Percentiles rank a stretch among this genome's conserved stretches.
Conservation (phyloP, 2,888 invertebrate genomes). For the Gordius sp. region DNA sequence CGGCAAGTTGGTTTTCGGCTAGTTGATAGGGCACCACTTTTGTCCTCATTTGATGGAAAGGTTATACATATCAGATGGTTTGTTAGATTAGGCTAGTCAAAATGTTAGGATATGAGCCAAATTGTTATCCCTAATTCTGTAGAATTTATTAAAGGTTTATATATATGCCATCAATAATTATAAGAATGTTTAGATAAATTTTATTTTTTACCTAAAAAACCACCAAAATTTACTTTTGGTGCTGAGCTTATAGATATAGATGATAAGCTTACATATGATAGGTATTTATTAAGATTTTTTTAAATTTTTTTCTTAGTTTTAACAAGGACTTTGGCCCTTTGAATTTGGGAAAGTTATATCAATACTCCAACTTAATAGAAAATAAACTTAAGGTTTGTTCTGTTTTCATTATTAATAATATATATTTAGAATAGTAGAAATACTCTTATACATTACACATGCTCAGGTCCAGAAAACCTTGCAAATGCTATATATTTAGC, state of each 20-base stretch:
- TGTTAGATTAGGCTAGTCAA: too few relatives aligned
- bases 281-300: conserved; percentile 2
- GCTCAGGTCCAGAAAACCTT: not conserved
- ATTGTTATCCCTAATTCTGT: too few relatives aligned
- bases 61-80: too few relatives aligned
- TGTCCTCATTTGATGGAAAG: too few relatives aligned
- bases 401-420: not conserved
- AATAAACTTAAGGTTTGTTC: not conserved
- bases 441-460: conserved; percentile 8
- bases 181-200: not conserved
- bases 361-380: not conserved
- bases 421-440: not conserved
- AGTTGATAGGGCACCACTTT: too few relatives aligned
- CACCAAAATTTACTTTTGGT: not conserved
- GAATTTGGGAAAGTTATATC: not conserved
- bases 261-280: not conserved
- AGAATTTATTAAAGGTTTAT: too few relatives aligned
- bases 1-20: too few relatives aligned
- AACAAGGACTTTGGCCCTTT: conserved; percentile 8
- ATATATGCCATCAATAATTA: too few relatives aligned
- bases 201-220: conserved; percentile 10
- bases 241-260: not conserved
- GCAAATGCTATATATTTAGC: conserved; percentile 1
- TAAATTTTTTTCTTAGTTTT: conserved; percentile 7
- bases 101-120: too few relatives aligned